Evolutionary conservation across 2,113 vertebrate genomes (phyloP).

Genomic region (Emydura subglobosa): DNA sequence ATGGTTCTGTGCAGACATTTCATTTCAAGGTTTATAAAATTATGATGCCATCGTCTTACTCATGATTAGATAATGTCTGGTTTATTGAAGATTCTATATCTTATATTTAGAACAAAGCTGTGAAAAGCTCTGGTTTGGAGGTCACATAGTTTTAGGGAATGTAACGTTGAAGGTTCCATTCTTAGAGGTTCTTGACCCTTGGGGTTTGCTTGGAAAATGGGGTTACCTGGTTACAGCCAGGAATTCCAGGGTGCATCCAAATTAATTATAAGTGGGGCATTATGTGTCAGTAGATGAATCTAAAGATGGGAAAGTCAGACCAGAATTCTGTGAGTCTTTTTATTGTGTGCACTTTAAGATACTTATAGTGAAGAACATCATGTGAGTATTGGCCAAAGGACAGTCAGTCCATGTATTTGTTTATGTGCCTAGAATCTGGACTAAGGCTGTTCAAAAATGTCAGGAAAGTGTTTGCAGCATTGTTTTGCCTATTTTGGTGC

Average conservation of each 20-base stretch:
- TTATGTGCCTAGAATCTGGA: neutral
- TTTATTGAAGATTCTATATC: neutral
- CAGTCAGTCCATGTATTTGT: neutral
- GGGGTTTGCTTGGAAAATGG: constrained; percentile 1
- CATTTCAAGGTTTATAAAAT: constrained; percentile 39
- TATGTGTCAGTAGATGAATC: neutral
- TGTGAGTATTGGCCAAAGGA: constrained; percentile 13
- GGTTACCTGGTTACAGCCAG: neutral
- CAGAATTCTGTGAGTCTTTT: constrained; percentile 43
- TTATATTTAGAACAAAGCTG: neutral
- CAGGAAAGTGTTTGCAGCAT: neutral
- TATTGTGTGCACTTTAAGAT: constrained; percentile 17
- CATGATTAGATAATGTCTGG: neutral
- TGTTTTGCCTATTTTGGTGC: neutral
- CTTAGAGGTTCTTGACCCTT: neutral
- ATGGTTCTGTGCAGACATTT: neutral
- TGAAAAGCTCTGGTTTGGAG: neutral
- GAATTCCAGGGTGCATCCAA: neutral
- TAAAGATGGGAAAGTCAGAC: neutral
- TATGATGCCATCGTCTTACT: constrained; percentile 30
- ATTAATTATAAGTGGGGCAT: neutral
- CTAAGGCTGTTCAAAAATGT: neutral
- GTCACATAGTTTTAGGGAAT: neutral
- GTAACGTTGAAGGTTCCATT: neutral
- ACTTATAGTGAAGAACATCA: neutral